Evolutionary conservation across 2,113 vertebrate species (phyloP).

Genomic region (Capreolus pygargus): DNA sequence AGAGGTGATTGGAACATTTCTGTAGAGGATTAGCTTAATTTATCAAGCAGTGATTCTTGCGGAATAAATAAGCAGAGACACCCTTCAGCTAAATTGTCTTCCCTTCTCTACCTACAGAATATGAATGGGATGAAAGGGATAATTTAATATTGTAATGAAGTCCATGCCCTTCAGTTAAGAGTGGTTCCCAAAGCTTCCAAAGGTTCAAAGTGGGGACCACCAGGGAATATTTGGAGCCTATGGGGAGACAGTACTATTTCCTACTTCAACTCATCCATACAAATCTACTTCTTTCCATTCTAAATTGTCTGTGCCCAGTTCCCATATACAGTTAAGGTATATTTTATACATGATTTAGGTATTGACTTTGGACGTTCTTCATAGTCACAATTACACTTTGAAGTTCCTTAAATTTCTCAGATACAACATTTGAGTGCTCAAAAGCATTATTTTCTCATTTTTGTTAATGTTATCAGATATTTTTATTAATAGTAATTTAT

Average conservation of each 20-base stretch:
- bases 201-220: neutral
- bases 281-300: neutral
- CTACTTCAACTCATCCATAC: neutral
- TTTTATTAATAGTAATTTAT: neutral
- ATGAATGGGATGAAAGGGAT: neutral
- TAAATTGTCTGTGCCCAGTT: neutral
- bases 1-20: slow-evolving; percentile 49
- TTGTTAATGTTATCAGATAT: neutral
- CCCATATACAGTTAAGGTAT: neutral
- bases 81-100: neutral
- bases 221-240: neutral
- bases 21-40: slow-evolving; percentile 65
- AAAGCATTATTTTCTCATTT: neutral
- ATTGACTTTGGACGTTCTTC: neutral
- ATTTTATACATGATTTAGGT: neutral
- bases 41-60: slow-evolving; percentile 46
- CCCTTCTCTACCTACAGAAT: neutral
- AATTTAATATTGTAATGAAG: neutral
- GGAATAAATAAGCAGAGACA: slow-evolving; percentile 58
- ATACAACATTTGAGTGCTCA: neutral
- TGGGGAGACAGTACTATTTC: neutral
- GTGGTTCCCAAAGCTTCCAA: neutral
- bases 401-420: neutral
- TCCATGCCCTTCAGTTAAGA: neutral
- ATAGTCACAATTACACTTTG: neutral